These are phyloP conservation scores for Clarias batrachus DNA, from an alignment of 2,113 vertebrate species.

Conservation along the genomic window DNA sequence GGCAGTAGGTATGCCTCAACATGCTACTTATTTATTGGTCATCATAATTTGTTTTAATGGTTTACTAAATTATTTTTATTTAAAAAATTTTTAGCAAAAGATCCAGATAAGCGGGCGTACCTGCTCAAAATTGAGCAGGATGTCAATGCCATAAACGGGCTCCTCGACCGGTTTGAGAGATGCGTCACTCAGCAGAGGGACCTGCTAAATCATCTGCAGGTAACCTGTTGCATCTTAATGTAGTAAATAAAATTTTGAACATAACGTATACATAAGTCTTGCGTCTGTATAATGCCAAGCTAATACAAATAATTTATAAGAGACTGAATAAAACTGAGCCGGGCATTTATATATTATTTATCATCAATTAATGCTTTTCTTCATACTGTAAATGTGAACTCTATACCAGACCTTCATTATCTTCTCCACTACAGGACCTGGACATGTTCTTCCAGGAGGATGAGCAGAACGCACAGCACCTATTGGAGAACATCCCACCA, in stretches of 20 bases:
- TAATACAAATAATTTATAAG: background rate
- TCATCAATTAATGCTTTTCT: background rate
- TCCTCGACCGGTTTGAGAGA: conserved; percentile 69
- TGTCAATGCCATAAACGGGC: conserved; percentile 54
- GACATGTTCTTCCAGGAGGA: conserved; percentile 58
- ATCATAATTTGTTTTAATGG: background rate
- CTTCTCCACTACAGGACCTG: conserved; percentile 61
- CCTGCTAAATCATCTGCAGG: conserved; percentile 67
- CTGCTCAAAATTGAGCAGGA: conserved; percentile 67
- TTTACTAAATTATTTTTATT: background rate
- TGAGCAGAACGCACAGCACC: conserved; percentile 58
- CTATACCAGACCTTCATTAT: background rate
- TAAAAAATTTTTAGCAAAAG: conserved; percentile 57
- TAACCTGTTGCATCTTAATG: background rate
- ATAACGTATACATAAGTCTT: background rate
- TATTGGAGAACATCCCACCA: conserved; percentile 67
- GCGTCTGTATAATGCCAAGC: background rate
- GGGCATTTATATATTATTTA: background rate
- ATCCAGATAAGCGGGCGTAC: conserved; percentile 58
- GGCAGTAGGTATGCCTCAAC: conserved; percentile 56
- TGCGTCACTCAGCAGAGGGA: conserved; percentile 60
- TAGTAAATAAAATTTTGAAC: background rate
- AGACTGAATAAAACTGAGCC: background rate
- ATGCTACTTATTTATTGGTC: background rate
- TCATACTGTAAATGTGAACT: background rate